Base-by-base conservation (phyloP, 2,888 invertebrate genomes). In the Plebejus melissa region DNA sequence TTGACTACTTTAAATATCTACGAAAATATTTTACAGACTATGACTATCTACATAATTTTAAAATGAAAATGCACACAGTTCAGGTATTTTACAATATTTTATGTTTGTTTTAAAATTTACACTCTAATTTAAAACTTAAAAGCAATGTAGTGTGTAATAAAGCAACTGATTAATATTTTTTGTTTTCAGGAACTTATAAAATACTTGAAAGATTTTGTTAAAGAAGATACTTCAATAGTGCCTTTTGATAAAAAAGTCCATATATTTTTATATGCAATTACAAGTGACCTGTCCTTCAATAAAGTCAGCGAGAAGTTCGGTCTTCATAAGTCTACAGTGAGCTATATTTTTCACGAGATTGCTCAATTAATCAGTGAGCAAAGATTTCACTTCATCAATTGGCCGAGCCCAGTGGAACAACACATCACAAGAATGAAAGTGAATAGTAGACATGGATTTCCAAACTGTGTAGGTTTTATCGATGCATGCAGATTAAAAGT, bases 401-500 rank as follows among this genome's bases (percentile, higher is more conserved):
- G 93, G 93, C 91, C 93, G 5, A 88, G 91, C 57, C 79, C 84
- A 22, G 91, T 91, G 77, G 90, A 92, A 77, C 93, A 93, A 78
- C 90, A 93, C 81, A 76, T 91, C 1, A 92, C 91, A 36, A 89
- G 91, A 79, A 83, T 90, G 65, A 91, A 90, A 81, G 89, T 93
- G 9, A 88, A 92, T 77, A 90, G 87, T 76, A 82, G 86, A 76
- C 88, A 86, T 78, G 88, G 89, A 79, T 90, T 92, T 79, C 93
- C 93, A 4, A 93, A 93, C 77, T 93, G 93, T 85, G 88, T 93
- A 41, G 93, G 93, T 6, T 91, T 93, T 75, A 87, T 93, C 79
- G 91, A 92, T 82, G 83, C 87, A 11, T 91, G 90, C 78, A 80
- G 87, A n/a, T 84, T 93, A 5, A 89, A 86, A 85, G 82, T 92